phyloP scores from a whole-genome alignment of 2,797 vertebrate genomes.

The Eremophila alpestris region DNA sequence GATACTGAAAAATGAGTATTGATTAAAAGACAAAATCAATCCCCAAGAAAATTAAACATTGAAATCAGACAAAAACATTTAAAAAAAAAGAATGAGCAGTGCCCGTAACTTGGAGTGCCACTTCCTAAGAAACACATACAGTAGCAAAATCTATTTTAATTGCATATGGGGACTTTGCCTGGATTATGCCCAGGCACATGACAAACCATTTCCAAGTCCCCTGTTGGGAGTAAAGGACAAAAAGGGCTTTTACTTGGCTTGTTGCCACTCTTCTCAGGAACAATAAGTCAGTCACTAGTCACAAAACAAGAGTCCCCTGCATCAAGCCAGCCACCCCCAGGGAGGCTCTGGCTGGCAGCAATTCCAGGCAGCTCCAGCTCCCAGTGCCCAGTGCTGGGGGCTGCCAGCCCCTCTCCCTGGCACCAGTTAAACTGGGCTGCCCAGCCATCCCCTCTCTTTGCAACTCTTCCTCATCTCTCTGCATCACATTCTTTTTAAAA shows the following conservation, averaged over 20 bases:
- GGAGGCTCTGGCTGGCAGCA: background rate
- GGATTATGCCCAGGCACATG: slow-evolving; percentile 30
- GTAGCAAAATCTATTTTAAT: slow-evolving; percentile 41
- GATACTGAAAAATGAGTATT: slow-evolving; percentile 11
- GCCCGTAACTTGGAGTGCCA: background rate
- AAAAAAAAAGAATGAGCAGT: background rate
- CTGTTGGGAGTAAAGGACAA: slow-evolving; percentile 32
- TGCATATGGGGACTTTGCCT: slow-evolving; percentile 10
- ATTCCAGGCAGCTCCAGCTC: background rate
- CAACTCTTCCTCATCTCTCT: background rate
- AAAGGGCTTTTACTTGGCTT: slow-evolving; percentile 36
- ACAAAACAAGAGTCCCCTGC: background rate
- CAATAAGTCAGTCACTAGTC: slow-evolving; percentile 6
- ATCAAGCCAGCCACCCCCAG: background rate
- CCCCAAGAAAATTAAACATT: background rate
- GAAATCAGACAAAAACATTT: background rate
- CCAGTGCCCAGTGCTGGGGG: background rate
- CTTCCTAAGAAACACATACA: slow-evolving; percentile 1
- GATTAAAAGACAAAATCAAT: slow-evolving; percentile 1
- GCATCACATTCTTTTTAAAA: background rate
- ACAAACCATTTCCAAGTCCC: slow-evolving; percentile 16
- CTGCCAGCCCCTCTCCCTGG: background rate
- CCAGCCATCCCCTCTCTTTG: background rate
- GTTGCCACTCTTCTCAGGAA: background rate
- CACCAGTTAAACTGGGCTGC: background rate